A percentile compares a stretch with the other conserved stretches of the same genome.
Conservation (phyloP, 2,797 vertebrate species). For the Phylloscopus collybita region DNA sequence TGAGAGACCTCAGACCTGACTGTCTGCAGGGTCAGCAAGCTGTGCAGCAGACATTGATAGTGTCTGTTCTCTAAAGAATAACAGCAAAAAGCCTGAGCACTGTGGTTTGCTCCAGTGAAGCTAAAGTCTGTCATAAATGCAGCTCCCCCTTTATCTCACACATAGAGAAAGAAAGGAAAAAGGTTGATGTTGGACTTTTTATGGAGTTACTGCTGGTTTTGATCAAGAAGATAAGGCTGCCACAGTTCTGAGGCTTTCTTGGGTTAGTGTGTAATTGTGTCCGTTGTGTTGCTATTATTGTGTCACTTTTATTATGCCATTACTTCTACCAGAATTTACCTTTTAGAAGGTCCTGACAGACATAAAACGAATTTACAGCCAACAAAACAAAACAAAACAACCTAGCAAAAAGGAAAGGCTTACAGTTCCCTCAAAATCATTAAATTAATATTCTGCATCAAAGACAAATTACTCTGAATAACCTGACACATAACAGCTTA, state of each 20-base stretch:
- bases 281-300: not conserved
- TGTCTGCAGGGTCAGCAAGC: not conserved
- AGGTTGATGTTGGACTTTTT: not conserved
- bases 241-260: not conserved
- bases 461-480: slow-evolving; percentile 34
- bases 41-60: not conserved
- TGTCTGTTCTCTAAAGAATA: not conserved
- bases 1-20: not conserved
- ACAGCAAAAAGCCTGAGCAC: not conserved
- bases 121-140: not conserved
- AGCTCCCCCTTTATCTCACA: not conserved
- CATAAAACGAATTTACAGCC: not conserved
- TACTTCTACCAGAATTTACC: not conserved
- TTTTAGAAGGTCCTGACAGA: not conserved
- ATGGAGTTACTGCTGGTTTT: not conserved
- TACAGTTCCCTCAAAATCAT: slow-evolving; percentile 53
- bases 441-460: slow-evolving; percentile 52
- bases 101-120: not conserved
- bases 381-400: not conserved
- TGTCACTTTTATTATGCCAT: not conserved
- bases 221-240: not conserved
- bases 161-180: not conserved
- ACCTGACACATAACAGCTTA: not conserved
- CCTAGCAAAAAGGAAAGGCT: slow-evolving; percentile 28
- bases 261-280: not conserved